Base-by-base conservation (phyloP, 2,113 vertebrate species). In the Nanorana parkeri region DNA sequence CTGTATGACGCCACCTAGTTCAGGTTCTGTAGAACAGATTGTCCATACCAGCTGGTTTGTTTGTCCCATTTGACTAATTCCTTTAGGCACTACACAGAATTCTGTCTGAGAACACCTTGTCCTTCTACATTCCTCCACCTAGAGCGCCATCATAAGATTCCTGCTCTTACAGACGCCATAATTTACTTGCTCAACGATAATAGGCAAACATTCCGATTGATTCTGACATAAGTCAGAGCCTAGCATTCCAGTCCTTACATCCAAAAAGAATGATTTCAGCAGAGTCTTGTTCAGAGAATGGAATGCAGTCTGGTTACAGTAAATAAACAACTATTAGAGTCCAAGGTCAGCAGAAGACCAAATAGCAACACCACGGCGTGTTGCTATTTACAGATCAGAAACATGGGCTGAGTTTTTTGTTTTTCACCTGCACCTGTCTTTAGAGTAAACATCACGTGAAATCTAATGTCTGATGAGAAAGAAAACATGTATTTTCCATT, bases 301-400 rank as follows among this genome's bases (percentile, higher is more conserved):
- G 79, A 81, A 65, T 81, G 79, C 23, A 32, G 79, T 56, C 60
- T 73, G 79, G 68, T 65, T 65, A 73, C 68, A 17, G 26, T 66
- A 73, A 73, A 68, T 58, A 79, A 67, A 64, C 5, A 21, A 20
- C 64, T 55, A 56, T 68, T 20, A 32, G 6, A 55, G 68, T 63
- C 67, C 79, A 81, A 64, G 79, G 68, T 81, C 78, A 71, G 58
- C 21, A 24, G 3, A 11, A 54, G 55, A 52, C 52, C 26, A 63
- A 55, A 72, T 72, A 23, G 63, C 55, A 64, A 15, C 55, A 72
- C 67, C 23, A 63, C 28, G 67, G 67, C 56, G 28, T 32, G 79
- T 81, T 81, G 58, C 68, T 81, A 52, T 81, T 81, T 73, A 74
- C 56, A 72, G 68, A 15, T 17, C 41, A 73, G 15, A 56, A 29